Evolutionary conservation across 2,797 vertebrate genomes (phyloP), one percentile per base, ranked within the genome.

Genomic region (Myiotriccus ornatus): DNA sequence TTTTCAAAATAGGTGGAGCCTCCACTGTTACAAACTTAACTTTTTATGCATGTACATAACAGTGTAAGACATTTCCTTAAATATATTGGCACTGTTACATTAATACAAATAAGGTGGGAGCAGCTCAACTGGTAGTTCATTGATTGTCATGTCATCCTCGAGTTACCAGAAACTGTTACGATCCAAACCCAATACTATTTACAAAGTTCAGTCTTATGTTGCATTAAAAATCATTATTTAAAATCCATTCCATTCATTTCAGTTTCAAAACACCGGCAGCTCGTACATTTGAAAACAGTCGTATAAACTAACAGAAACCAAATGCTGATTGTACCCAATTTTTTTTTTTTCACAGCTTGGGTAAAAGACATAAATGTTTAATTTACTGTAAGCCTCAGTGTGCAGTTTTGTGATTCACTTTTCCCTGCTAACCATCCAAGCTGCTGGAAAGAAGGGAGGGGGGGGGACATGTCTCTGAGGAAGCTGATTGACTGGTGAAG

Each of bases 161-260:
- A 87, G 64, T 70, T 74, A 62, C 4, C 47, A 70, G 94, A 77
- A 77, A 82, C 3, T 17, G 15, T 37, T 68, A 25, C 1, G 10
- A 35, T 53, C 52, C 68, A 59, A 71, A 83, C 4, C 30, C 52
- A 90, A 8, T 21, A 17, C 17, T 79, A 64, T 62, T 91, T 92
- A 86, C 85, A 96, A 71, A 62, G 27, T 57, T 87, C 34, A 81
- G 62, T 52, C 60, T 62, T 53, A 30, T 0, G 0, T 8, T 83
- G 57, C 78, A 56, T 68, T 81, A 84, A 78, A 90, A 86, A 59
- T 35, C 13, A 25, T 59, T 43, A 78, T 79, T 93, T 95, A 90
- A 88, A 95, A 94, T 90, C 90, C 49, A 76, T 79, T 93, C 92
- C 90, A 82, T 95, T 95, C 88, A 76, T 92, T 86, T 57, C 44